These are phyloP conservation scores for Ia io DNA, from an alignment of 2,113 vertebrate species.

Conservation along the genomic window DNA sequence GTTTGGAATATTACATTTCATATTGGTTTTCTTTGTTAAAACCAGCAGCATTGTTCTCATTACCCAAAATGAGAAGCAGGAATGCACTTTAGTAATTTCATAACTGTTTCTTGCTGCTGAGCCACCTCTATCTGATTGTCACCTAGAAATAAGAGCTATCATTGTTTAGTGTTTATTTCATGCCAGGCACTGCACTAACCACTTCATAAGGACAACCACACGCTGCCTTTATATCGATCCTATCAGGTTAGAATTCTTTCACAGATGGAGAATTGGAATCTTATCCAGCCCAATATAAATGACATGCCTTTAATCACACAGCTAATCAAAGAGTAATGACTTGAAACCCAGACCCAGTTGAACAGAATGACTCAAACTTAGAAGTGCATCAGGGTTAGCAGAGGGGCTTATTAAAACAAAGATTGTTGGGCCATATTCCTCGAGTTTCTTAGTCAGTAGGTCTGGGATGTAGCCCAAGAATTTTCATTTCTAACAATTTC, in stretches of 20 bases:
- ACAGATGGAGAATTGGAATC: background rate
- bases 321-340: background rate
- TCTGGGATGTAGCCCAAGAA: background rate
- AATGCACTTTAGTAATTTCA: background rate
- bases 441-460: background rate
- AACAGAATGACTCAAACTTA: background rate
- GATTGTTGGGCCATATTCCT: background rate
- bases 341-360: background rate
- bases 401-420: background rate
- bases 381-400: background rate
- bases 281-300: background rate
- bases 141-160: background rate
- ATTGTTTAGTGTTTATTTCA: background rate
- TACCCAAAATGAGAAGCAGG: background rate
- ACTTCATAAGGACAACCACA: background rate
- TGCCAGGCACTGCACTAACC: background rate
- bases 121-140: background rate
- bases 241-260: background rate
- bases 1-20: background rate
- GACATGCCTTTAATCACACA: background rate
- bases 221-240: background rate
- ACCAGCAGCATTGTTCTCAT: background rate
- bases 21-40: background rate
- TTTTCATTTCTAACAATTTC: background rate
- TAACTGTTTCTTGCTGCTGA: background rate